Conservation (phyloP, 37 sponge, comb jelly and placozoan genomes). For the Crambe crambe region DNA sequence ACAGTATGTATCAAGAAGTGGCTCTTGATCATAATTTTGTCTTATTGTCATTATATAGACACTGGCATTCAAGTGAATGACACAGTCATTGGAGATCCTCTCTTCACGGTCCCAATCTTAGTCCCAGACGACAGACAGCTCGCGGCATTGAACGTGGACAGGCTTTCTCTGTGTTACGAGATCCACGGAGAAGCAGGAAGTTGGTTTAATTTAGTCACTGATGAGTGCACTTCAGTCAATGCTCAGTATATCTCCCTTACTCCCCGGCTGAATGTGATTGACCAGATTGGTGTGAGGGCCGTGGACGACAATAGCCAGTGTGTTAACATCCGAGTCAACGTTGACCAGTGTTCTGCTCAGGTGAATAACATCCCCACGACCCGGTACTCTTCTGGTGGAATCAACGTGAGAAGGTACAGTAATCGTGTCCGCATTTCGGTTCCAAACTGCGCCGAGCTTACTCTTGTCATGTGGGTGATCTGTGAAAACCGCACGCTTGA, state of each 20-base stretch:
- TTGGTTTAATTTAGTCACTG: conserved; percentile 53
- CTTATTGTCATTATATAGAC: not conserved
- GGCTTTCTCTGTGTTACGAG: conserved; percentile 51
- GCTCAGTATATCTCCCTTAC: conserved; percentile 22
- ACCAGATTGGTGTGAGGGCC: conserved; percentile 47
- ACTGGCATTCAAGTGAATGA: conserved; percentile 26
- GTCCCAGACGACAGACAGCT: conserved; percentile 7
- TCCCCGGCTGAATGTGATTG: conserved; percentile 46
- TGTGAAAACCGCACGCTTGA: conserved; percentile 28
- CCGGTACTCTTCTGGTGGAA: not conserved
- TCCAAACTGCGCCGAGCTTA: conserved; percentile 68
- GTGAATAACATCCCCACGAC: conserved; percentile 5
- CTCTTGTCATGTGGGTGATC: conserved; percentile 78
- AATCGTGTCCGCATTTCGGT: conserved; percentile 63
- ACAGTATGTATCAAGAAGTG: not conserved
- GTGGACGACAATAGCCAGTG: conserved; percentile 34
- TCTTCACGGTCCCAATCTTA: conserved; percentile 47
- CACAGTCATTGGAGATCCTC: conserved; percentile 60
- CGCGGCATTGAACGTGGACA: not conserved
- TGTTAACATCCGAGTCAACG: conserved; percentile 35
- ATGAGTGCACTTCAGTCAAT: conserved; percentile 46
- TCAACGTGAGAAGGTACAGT: conserved; percentile 6
- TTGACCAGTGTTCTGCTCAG: conserved; percentile 27
- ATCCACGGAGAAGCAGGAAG: conserved; percentile 24
- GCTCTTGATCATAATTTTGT: not conserved